Evolutionary conservation across 2,888 invertebrate species (phyloP), one percentile per base, ranked within the genome.

Genomic region (Dryadula phaetusa): DNA sequence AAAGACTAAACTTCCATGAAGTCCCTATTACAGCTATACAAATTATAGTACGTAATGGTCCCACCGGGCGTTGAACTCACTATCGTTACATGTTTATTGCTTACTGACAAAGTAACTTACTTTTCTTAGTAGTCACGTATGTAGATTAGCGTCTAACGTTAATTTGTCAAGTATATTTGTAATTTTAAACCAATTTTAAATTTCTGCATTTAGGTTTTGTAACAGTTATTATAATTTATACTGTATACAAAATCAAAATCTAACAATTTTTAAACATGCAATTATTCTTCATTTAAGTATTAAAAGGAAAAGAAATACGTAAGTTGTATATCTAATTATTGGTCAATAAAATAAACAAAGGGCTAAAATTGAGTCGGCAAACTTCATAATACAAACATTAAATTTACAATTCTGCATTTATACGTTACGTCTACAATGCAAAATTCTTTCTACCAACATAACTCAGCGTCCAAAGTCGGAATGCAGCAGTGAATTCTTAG

Each of bases 401-500:
- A 16, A 52, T 52, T 32, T 28, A 8, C 16, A 28, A 49, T 25
- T n/a, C 4, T 2, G n/a, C 12, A n/a, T n/a, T 25, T 22, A 40
- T 28, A 52, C 28, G 52, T 16, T 34, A 54, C 3, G 22, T 25
- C 34, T 46, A 56, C 34, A 56, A 56, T 37, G 56, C 32, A 16
- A 37, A 46, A 40, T 8, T 52, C 14, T 54, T 64, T 25, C 10
- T 12, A 37, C 34, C n/a, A 53, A 40, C 16, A 62, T 52, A 63
- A 52, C n/a, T 47, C 37, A 49, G 49, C n/a, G 46, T 62, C 34
- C 34, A 62, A 37, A 32, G 34, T 42, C 28, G 60, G 53, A 67
- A 69, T 67, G 61, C 18, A 54, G 47, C 40, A 28, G 53, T 18
- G 53, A 42, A 64, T 67, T 67, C 37, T 49, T 52, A 52, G 56